Base-by-base conservation (phyloP, 2,797 vertebrate species). In the Dromococcyx pavoninus region DNA sequence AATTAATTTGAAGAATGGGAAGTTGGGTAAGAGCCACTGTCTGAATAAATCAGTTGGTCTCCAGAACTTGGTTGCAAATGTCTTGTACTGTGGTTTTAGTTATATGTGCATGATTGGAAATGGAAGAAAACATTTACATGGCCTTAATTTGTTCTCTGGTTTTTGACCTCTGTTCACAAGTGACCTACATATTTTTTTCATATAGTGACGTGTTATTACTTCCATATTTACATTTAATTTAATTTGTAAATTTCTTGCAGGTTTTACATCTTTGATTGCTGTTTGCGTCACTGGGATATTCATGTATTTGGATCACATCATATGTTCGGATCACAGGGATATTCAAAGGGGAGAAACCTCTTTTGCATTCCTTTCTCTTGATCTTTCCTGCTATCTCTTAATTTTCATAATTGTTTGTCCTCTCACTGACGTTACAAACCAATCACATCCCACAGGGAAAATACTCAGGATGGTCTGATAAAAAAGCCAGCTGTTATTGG, bases 81-180 rank as follows among this genome's bases (percentile, higher is more conserved):
- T 41, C 46, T 74, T 19, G 4, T 5, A 6, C 56, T 41, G 19
- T 17, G 50, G 27, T 9, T 79, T 25, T 13, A 79, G 54, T 16
- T 56, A 51, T 32, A 30, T 1, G 2, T 0, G 1, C 28, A 3
- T 19, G 43, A 19, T 72, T 66, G 44, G 27, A 33, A 65, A 54
- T 7, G 32, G 14, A 60, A 21, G 25, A 16, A 44, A 74, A 51
- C 13, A 35, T 33, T 78, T 53, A 5, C 37, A 17, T 7, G 27
- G 41, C 3, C 2, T 12, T 44, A 3, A 27, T 62, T 65, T 57
- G 18, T 50, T 66, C n/a, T 50, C 43, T 71, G 12, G 19, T 43
- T 58, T 75, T 56, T 27, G 56, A 28, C 77, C 66, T 43, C 1
- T 30, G n/a, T 27, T 77, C 48, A 5, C 48, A n/a, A 35, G 44